These are phyloP conservation scores for Leptopilina boulardi DNA, from an alignment of 1,140 invertebrate genomes.

Conservation along the genomic window DNA sequence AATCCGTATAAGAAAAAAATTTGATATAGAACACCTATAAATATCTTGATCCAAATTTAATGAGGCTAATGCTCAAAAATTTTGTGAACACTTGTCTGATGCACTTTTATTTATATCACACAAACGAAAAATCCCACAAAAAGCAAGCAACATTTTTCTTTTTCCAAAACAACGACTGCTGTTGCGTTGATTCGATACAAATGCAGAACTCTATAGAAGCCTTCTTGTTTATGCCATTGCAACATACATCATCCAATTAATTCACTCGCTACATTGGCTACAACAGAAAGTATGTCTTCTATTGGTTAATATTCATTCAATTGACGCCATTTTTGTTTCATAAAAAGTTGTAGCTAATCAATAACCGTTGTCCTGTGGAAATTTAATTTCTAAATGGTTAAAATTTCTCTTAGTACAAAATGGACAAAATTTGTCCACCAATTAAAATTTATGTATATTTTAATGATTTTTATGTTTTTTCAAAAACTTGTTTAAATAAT, in stretches of 20 bases:
- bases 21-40: neutral
- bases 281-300: neutral
- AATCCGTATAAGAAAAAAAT: slow-evolving; percentile 8
- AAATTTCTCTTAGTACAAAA: neutral
- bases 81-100: neutral
- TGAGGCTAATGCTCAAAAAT: neutral
- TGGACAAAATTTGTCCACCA: neutral
- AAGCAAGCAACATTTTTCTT: slow-evolving; percentile 14
- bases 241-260: neutral
- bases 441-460: neutral
- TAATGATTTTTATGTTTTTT: too few species aligned
- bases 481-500: too few species aligned
- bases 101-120: slow-evolving; percentile 8
- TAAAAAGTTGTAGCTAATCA: neutral
- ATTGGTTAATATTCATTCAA: neutral
- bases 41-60: neutral
- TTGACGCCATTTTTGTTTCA: neutral
- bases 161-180: slow-evolving; percentile 25
- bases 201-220: neutral
- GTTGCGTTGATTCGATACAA: neutral
- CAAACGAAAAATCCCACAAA: slow-evolving; percentile 1
- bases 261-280: neutral
- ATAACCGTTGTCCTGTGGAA: neutral
- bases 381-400: neutral
- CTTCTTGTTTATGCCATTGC: neutral